phyloP scores from a whole-genome alignment of 2,113 vertebrate genomes.

The Oceanodroma tethys region DNA sequence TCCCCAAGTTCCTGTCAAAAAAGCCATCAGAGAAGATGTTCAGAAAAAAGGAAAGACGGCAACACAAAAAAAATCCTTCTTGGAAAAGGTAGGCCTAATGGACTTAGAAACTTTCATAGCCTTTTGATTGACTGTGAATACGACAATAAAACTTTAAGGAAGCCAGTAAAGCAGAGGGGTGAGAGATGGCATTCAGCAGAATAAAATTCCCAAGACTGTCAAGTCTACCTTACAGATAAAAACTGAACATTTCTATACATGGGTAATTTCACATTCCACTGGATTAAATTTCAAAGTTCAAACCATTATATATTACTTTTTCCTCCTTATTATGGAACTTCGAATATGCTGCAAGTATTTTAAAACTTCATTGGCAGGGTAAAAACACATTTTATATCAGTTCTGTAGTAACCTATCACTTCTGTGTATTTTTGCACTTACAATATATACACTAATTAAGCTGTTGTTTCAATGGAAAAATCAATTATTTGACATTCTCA shows the following conservation, averaged over 20 bases:
- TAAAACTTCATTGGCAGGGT: neutral
- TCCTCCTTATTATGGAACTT: neutral
- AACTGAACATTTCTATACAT: neutral
- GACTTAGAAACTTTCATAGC: neutral
- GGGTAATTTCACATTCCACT: neutral
- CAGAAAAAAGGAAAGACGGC: neutral
- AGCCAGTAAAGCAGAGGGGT: neutral
- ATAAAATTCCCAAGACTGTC: neutral
- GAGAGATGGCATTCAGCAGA: neutral
- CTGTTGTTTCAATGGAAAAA: conserved; percentile 42
- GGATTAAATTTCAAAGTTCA: neutral
- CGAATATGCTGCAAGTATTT: neutral
- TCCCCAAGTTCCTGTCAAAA: neutral
- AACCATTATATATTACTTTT: neutral
- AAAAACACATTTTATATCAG: neutral
- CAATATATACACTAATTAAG: neutral
- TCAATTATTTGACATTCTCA: conserved; percentile 37
- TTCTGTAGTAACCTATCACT: neutral
- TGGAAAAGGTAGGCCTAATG: neutral
- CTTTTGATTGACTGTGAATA: neutral
- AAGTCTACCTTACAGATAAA: neutral
- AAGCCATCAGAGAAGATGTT: neutral
- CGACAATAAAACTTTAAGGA: neutral
- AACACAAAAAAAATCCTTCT: neutral
- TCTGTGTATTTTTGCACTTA: neutral